Conservation (phyloP, 2,797 vertebrate species). For the Limosa lapponica region DNA sequence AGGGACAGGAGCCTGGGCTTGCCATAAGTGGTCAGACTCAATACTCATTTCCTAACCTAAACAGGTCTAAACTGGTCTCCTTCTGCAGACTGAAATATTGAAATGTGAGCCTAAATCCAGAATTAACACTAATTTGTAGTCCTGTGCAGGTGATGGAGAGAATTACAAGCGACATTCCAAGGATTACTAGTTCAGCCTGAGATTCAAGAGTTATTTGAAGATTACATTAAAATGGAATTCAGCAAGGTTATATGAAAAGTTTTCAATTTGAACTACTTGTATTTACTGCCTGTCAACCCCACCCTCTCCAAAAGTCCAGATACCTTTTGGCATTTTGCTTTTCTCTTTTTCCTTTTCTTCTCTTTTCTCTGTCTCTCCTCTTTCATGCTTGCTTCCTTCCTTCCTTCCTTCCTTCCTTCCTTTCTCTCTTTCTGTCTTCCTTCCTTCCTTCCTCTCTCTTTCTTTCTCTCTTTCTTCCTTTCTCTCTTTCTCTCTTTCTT, state of each 20-base stretch:
- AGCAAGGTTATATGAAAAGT: background rate
- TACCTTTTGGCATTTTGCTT: background rate
- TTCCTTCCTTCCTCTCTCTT: background rate
- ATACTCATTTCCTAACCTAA: background rate
- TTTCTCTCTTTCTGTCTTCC: background rate
- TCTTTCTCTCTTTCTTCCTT: background rate
- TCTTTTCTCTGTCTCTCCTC: background rate
- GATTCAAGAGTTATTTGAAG: background rate
- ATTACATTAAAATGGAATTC: background rate
- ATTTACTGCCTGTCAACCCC: background rate
- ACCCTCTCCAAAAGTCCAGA: background rate
- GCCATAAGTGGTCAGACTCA: background rate
- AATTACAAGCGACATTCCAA: background rate
- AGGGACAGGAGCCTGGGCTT: background rate
- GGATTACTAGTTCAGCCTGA: background rate
- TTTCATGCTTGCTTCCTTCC: background rate
- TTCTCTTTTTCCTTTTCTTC: background rate
- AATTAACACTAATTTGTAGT: background rate
- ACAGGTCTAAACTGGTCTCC: background rate
- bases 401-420: background rate
- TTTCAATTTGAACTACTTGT: background rate
- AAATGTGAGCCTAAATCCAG: background rate
- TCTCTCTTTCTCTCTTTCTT: no score
- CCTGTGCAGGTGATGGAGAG: background rate
- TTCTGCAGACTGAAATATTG: background rate